Percentiles rank a stretch among this genome's conserved stretches.
Evolutionary conservation across 2,797 vertebrate genomes (phyloP).

Genomic region (Neostethus bicornis): DNA sequence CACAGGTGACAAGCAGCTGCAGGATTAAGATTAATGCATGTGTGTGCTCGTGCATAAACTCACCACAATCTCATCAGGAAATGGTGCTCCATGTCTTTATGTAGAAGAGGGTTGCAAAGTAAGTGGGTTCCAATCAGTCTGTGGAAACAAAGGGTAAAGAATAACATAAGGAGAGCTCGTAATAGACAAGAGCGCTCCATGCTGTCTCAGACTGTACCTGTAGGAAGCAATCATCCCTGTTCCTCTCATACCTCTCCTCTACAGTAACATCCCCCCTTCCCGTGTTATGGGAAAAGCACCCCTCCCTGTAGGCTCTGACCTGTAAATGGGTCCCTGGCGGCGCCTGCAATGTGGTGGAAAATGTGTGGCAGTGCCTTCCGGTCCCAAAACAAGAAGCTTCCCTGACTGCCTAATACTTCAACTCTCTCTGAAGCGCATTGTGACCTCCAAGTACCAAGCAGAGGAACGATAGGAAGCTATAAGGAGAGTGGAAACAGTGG

Average conservation of each 20-base stretch:
- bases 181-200: background rate
- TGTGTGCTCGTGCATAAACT: constrained; percentile 24
- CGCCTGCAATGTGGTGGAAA: constrained; percentile 51
- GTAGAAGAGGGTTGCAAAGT: constrained; percentile 50
- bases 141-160: constrained; percentile 32
- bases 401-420: constrained; percentile 20
- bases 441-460: constrained; percentile 20
- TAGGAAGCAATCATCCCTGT: constrained; percentile 12
- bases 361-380: constrained; percentile 37
- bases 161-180: constrained; percentile 33
- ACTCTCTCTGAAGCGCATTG: constrained; percentile 12
- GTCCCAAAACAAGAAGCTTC: constrained; percentile 50
- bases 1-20: constrained; percentile 51
- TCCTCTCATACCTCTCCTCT: constrained; percentile 18
- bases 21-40: constrained; percentile 19
- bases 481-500: background rate
- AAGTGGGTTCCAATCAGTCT: constrained; percentile 42
- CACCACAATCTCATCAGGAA: constrained; percentile 76
- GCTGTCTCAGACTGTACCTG: constrained; percentile 11
- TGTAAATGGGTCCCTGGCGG: constrained; percentile 58
- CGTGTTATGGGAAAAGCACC: constrained; percentile 32
- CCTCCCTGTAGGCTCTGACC: constrained; percentile 40
- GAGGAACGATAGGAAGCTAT: constrained; percentile 15
- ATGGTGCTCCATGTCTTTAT: constrained; percentile 67
- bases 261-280: background rate